These are phyloP conservation scores for Sminthurinus aureus DNA, from an alignment of 2,888 invertebrate species.

Conservation along the genomic window DNA sequence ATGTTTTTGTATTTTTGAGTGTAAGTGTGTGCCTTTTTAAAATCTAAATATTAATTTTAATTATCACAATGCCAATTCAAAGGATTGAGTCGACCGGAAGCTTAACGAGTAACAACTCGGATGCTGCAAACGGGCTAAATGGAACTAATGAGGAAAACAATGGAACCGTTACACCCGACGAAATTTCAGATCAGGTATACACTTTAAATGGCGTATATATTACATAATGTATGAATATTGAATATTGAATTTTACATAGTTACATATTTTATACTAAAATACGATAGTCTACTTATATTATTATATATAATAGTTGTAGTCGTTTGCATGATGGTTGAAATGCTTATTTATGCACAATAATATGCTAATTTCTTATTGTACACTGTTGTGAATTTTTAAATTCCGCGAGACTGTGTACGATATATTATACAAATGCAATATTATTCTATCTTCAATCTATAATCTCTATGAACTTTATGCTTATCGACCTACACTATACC, in stretches of 20 bases:
- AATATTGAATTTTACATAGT: not conserved
- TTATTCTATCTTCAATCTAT: not conserved
- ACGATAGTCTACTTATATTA: not conserved
- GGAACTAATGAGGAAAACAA: not conserved
- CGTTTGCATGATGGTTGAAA: no score
- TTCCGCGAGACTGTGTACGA: no score
- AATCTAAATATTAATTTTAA: not conserved
- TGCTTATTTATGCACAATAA: no score
- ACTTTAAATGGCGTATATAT: not conserved
- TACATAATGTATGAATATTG: not conserved
- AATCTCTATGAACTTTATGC: not conserved
- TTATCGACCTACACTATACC: not conserved
- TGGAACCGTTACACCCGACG: not conserved
- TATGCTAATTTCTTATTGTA: no score
- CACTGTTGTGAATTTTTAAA: no score
- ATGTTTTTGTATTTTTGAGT: not conserved
- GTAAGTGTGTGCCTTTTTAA: not conserved
- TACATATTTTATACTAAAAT: not conserved
- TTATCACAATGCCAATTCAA: not conserved
- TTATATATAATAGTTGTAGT: no score
- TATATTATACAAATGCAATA: no score
- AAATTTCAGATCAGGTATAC: not conserved
- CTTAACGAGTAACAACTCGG: slow-evolving; percentile 16
- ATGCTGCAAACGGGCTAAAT: slow-evolving; percentile 9
- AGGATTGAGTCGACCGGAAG: slow-evolving; percentile 33